Conservation (phyloP, 2,888 invertebrate species). For the Eupithecia abbreviata region DNA sequence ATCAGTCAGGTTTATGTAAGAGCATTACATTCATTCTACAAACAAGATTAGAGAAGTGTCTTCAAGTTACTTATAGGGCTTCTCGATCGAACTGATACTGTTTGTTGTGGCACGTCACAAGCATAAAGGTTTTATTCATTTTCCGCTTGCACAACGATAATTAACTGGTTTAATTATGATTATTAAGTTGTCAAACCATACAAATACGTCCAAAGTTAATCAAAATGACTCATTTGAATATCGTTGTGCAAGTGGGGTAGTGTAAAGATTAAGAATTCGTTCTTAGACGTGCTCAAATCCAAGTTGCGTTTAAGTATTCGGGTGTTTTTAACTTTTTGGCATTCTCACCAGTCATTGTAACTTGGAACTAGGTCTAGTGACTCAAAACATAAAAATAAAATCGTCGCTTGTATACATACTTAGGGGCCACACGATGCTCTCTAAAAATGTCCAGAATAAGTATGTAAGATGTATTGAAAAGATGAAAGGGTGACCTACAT, state of each 20-base stretch:
- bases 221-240: too few species aligned
- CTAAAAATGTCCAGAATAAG: not conserved
- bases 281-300: too few species aligned
- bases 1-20: slow-evolving; percentile 52
- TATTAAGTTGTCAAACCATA: too few species aligned
- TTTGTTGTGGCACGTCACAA: not conserved
- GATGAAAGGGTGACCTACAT: slow-evolving; percentile 1
- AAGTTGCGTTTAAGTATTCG: too few species aligned
- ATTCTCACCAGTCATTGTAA: not conserved
- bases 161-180: too few species aligned
- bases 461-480: not conserved
- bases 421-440: not conserved
- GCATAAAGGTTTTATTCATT: too few species aligned
- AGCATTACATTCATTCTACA: slow-evolving; percentile 50
- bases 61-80: slow-evolving; percentile 53
- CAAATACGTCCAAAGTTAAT: too few species aligned
- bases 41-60: slow-evolving; percentile 57
- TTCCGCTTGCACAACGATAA: too few species aligned
- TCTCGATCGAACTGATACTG: slow-evolving; percentile 14
- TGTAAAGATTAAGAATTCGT: too few species aligned
- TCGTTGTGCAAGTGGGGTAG: too few species aligned
- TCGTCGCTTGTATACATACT: not conserved
- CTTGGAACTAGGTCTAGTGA: not conserved
- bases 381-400: not conserved
- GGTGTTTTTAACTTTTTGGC: not conserved